Conservation (phyloP, 2,888 invertebrate genomes). For the Tiliacea citrago region DNA sequence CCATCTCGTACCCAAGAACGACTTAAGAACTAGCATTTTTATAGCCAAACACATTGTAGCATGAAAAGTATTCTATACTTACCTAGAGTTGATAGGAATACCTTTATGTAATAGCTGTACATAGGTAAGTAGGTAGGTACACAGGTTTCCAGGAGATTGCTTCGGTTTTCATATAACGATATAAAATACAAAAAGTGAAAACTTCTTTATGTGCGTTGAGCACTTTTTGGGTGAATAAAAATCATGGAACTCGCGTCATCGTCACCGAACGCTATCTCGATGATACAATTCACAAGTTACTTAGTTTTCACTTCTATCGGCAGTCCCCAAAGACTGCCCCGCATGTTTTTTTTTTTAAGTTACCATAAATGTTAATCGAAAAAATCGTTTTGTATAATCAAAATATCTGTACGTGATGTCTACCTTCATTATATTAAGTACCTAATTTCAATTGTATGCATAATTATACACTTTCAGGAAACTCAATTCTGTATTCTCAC, state of each 20-base stretch:
- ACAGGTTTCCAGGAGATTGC: background rate
- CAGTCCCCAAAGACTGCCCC: no score
- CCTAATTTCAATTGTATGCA: no score
- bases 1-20: background rate
- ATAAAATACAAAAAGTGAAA: background rate
- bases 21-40: background rate
- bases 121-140: no score
- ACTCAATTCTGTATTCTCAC: background rate
- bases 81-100: background rate
- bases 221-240: no score
- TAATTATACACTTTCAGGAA: background rate
- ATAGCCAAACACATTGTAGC: background rate
- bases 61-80: background rate
- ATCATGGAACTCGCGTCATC: no score
- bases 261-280: no score
- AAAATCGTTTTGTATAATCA: background rate
- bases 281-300: no score
- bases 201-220: no score
- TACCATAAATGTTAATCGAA: no score
- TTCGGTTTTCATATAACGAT: no score
- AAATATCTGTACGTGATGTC: background rate
- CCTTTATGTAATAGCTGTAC: background rate
- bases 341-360: no score
- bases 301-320: no score
- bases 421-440: background rate